A percentile compares a stretch with the other conserved stretches of the same genome.
These are phyloP conservation scores for Ornithoptera priamus DNA, from an alignment of 2,888 invertebrate genomes.

Conservation along the genomic window DNA sequence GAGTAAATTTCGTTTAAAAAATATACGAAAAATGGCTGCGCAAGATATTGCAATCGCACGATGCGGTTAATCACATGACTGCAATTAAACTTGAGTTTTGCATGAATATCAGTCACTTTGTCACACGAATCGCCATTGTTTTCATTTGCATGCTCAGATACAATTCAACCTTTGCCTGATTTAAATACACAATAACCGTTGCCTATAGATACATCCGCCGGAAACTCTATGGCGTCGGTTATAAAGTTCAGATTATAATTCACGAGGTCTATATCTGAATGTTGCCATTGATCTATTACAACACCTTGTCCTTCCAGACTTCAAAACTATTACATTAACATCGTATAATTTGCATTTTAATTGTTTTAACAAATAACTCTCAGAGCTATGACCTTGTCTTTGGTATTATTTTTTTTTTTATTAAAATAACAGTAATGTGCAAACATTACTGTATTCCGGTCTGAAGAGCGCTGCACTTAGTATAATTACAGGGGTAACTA, in stretches of 20 bases:
- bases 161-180: conserved; percentile 41
- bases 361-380: neutral
- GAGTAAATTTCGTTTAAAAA: too few species aligned
- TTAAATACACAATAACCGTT: conserved; percentile 26
- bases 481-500: too few species aligned
- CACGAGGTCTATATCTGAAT: neutral
- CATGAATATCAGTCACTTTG: conserved; percentile 44
- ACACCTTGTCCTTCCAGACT: conserved; percentile 25
- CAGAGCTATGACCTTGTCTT: neutral
- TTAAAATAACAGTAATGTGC: neutral
- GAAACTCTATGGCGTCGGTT: neutral
- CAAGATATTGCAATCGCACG: conserved; percentile 5
- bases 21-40: too few species aligned
- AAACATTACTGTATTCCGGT: too few species aligned
- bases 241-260: conserved; percentile 6
- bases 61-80: conserved; percentile 20
- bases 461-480: too few species aligned
- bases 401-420: neutral
- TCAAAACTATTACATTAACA: conserved; percentile 13
- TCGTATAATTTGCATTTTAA: neutral
- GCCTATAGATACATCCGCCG: neutral
- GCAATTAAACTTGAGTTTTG: conserved; percentile 23
- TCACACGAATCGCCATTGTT: conserved; percentile 62
- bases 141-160: conserved; percentile 60
- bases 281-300: conserved; percentile 12